phyloP scores from a whole-genome alignment of 1,140 invertebrate species.

The Diploscapter pachys region DNA sequence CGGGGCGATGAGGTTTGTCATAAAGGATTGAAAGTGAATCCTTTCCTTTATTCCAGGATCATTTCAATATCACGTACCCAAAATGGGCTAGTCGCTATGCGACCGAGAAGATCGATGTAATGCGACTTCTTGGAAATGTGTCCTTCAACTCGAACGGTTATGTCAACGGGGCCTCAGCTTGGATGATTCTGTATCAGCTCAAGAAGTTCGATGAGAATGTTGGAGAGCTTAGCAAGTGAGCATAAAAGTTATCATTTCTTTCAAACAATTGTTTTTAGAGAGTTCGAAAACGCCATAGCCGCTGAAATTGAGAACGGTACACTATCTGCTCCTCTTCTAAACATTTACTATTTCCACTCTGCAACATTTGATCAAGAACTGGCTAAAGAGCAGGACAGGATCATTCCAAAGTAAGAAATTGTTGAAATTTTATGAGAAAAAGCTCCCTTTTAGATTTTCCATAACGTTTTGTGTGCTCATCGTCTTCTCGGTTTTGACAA shows the following conservation, averaged over 20 bases:
- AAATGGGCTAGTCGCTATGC: slow-evolving; percentile 34
- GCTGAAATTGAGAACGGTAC: slow-evolving; percentile 24
- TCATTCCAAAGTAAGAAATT: slow-evolving; percentile 38
- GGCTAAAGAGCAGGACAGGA: slow-evolving; percentile 39
- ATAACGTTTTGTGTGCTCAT: slow-evolving; percentile 48
- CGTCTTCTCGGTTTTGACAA: slow-evolving; percentile 47
- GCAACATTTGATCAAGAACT: slow-evolving; percentile 49
- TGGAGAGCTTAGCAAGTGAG: background rate
- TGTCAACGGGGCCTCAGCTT: slow-evolving; percentile 37
- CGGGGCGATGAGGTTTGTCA: slow-evolving; percentile 30
- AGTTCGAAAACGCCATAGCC: slow-evolving; percentile 37
- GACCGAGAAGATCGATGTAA: slow-evolving; percentile 45
- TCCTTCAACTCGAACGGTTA: slow-evolving; percentile 13
- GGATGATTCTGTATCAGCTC: slow-evolving; percentile 48
- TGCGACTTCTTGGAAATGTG: slow-evolving; percentile 43
- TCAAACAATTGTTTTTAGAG: slow-evolving; percentile 26
- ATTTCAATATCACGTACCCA: slow-evolving; percentile 47
- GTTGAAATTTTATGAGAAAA: background rate
- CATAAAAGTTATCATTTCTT: background rate
- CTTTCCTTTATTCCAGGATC: slow-evolving; percentile 24
- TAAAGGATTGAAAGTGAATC: background rate
- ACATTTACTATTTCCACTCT: slow-evolving; percentile 50
- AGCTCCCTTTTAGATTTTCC: slow-evolving; percentile 41
- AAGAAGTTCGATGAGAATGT: slow-evolving; percentile 21
- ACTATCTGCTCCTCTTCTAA: slow-evolving; percentile 26